These are phyloP conservation scores for Cryptoprocta ferox DNA, from an alignment of 2,797 vertebrate genomes.

Conservation along the genomic window DNA sequence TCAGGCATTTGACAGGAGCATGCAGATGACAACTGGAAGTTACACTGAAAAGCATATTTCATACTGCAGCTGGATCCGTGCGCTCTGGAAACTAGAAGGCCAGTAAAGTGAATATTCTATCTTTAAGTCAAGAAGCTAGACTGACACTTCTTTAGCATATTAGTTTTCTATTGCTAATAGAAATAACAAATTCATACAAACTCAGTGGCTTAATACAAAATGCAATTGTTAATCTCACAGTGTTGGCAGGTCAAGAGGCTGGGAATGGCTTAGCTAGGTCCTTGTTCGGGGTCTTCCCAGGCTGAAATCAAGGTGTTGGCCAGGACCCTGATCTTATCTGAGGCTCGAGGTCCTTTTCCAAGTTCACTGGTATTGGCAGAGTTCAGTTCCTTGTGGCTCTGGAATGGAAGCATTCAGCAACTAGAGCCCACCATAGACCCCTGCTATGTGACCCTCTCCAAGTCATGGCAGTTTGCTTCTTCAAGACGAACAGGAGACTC, in stretches of 20 bases:
- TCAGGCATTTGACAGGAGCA: neutral
- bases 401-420: neutral
- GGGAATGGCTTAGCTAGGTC: neutral
- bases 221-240: neutral
- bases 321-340: neutral
- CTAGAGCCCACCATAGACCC: rapidly evolving
- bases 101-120: neutral
- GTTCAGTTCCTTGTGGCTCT: neutral
- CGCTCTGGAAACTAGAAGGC: neutral
- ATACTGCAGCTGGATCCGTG: neutral
- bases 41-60: neutral
- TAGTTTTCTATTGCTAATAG: neutral
- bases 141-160: neutral
- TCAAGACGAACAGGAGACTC: neutral
- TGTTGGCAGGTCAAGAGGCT: neutral
- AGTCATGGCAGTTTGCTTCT: neutral
- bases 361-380: neutral
- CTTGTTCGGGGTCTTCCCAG: neutral
- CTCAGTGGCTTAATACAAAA: neutral
- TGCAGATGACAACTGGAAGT: neutral
- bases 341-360: neutral
- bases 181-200: neutral
- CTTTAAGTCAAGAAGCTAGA: neutral
- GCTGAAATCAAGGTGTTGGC: neutral
- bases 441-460: rapidly evolving